Base-by-base conservation (phyloP, 2,113 vertebrate species). In the Brachionichthys hirsutus region DNA sequence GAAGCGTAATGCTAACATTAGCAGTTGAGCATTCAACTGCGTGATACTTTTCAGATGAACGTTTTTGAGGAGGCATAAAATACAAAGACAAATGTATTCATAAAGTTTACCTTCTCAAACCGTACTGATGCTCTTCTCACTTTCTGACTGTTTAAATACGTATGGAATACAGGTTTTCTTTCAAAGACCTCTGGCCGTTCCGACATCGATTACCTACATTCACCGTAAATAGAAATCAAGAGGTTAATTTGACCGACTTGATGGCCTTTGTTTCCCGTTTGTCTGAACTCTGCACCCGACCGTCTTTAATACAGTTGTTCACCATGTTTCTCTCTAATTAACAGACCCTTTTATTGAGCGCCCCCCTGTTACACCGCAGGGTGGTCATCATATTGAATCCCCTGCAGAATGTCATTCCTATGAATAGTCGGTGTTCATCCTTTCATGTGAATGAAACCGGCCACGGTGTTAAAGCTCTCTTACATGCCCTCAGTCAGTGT, bases 341-440 rank as follows among this genome's bases (percentile, higher is more conserved):
- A 86, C 81, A 73, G 63, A 81, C 75, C 82, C 71, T 62, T 85
- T 82, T 70, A 77, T 82, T 79, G 73, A 78, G 65, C 65, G 13
- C 62, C 52, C 70, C 70, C 70, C 68, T 70, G 68, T 85, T 57
- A 43, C 78, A 76, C 83, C 69, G 43, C 68, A 50, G 78, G 86
- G 80, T 70, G 78, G 54, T 77, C 77, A 86, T 86, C 83, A 81
- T 86, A 78, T 87, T 88, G 78, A 79, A 16, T 75, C 72, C 73
- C 66, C 79, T 50, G 74, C 53, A 83, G 85, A 85, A 82, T 80
- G 68, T 66, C 64, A 62, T 80, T 66, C 69, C 76, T 61, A 81
- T 86, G 83, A 89, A 89, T 85, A 70, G 61, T 75, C 74, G 12
- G 56, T 73, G 85, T 85, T 83, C 83, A 46, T 85, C 82, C 77